A percentile compares a stretch with the other conserved stretches of the same genome.
phyloP scores from a whole-genome alignment of 2,113 vertebrate species.

The Guaruba guarouba region DNA sequence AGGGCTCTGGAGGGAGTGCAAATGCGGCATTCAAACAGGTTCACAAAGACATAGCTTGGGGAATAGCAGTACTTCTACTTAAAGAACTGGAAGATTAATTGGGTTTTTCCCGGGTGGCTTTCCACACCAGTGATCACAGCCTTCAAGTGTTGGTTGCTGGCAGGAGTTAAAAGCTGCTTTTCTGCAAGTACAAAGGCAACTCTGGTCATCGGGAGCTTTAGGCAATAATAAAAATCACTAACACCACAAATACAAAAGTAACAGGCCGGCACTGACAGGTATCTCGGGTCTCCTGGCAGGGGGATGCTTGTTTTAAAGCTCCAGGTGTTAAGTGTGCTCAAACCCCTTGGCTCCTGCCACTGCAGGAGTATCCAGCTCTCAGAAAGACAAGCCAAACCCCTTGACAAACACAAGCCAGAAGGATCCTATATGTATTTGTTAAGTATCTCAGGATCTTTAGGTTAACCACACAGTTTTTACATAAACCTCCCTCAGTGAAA shows the following conservation, averaged over 20 bases:
- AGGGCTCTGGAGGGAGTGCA: not conserved
- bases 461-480: not conserved
- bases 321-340: not conserved
- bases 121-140: not conserved
- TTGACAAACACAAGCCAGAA: not conserved
- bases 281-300: fast-evolving
- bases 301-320: not conserved
- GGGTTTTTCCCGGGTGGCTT: not conserved
- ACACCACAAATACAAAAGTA: not conserved
- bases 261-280: not conserved
- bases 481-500: not conserved
- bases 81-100: not conserved
- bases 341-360: not conserved
- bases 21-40: fast-evolving
- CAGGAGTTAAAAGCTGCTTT: not conserved
- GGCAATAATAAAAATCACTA: not conserved
- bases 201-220: not conserved
- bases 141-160: not conserved
- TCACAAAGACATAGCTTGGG: not conserved
- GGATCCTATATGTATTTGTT: not conserved
- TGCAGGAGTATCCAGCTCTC: not conserved
- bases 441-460: not conserved
- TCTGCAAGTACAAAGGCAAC: not conserved
- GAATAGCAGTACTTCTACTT: not conserved
- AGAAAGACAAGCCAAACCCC: not conserved